These are phyloP conservation scores for Microctenopoma lineatum DNA, from an alignment of 2,797 vertebrate genomes.

Conservation along the genomic window DNA sequence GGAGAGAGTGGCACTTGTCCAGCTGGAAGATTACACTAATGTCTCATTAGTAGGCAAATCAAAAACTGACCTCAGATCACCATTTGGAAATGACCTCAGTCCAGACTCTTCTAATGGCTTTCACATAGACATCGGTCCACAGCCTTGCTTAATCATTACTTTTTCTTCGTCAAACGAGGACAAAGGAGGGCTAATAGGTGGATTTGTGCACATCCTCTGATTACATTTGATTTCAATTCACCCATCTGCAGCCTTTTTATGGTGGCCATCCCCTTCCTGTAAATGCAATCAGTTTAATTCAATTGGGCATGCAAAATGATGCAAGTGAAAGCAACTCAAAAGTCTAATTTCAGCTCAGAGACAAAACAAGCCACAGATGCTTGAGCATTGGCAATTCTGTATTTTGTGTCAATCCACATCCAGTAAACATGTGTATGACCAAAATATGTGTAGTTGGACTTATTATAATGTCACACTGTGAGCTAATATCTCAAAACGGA, in stretches of 20 bases:
- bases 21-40: slow-evolving; percentile 74
- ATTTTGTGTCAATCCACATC: slow-evolving; percentile 44
- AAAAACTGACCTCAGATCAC: slow-evolving; percentile 67
- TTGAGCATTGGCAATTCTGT: slow-evolving; percentile 37
- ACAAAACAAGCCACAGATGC: slow-evolving; percentile 64
- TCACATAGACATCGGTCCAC: slow-evolving; percentile 53
- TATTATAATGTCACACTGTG: slow-evolving; percentile 1
- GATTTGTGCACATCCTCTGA: slow-evolving; percentile 64
- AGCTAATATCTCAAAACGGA: slow-evolving; percentile 21
- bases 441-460: slow-evolving; percentile 33
- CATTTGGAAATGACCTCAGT: slow-evolving; percentile 66
- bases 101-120: slow-evolving; percentile 61
- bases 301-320: slow-evolving; percentile 74
- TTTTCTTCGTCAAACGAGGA: slow-evolving; percentile 54
- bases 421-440: slow-evolving; percentile 35
- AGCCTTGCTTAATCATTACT: slow-evolving; percentile 58
- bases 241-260: slow-evolving; percentile 74
- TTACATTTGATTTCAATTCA: slow-evolving; percentile 71
- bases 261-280: slow-evolving; percentile 67
- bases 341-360: slow-evolving; percentile 62
- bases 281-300: slow-evolving; percentile 75
- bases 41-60: slow-evolving; percentile 76
- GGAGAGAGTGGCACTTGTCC: slow-evolving; percentile 70
- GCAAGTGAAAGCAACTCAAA: slow-evolving; percentile 72
- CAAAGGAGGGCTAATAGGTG: slow-evolving; percentile 58